Conservation (phyloP, 2,113 vertebrate species). For the Hippolais icterina region DNA sequence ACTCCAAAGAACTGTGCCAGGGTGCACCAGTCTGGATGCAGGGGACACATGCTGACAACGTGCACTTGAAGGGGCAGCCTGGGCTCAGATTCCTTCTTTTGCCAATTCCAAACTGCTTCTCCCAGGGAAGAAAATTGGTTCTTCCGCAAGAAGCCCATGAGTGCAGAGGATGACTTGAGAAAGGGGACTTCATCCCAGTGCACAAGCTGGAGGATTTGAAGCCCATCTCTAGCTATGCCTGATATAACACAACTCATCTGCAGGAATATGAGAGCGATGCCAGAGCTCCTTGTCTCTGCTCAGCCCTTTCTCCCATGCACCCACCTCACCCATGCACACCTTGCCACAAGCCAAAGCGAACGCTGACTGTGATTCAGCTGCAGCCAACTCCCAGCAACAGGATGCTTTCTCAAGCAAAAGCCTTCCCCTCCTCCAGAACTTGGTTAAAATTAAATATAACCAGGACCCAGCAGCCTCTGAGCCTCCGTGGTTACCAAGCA, state of each 20-base stretch:
- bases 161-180: not conserved
- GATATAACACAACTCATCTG: not conserved
- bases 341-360: accelerated
- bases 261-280: not conserved
- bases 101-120: not conserved
- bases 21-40: not conserved
- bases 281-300: not conserved
- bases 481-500: not conserved
- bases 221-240: not conserved
- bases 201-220: not conserved
- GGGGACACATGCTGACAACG: not conserved
- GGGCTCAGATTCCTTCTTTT: not conserved
- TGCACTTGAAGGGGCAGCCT: not conserved
- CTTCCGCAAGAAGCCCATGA: not conserved
- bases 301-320: not conserved
- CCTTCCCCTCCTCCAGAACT: constrained; percentile 6
- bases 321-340: not conserved
- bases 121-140: not conserved
- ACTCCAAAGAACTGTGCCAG: accelerated
- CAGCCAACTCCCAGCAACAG: not conserved
- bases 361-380: accelerated
- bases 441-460: constrained; percentile 3
- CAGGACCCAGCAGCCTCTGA: not conserved
- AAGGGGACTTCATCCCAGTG: not conserved
- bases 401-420: not conserved